Conservation (phyloP, 2,113 vertebrate genomes). For the Parus major region DNA sequence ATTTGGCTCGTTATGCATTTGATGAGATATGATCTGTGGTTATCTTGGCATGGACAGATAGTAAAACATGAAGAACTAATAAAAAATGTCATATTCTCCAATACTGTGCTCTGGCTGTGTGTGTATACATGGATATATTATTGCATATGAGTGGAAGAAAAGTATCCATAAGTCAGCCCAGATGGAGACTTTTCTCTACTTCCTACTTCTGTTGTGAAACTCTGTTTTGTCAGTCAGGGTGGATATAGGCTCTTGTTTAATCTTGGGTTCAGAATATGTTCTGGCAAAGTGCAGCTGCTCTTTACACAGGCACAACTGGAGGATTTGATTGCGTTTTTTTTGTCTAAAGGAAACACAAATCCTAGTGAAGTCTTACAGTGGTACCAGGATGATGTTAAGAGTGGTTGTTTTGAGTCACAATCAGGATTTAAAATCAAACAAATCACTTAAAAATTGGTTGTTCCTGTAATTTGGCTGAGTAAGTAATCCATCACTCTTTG, state of each 20-base stretch:
- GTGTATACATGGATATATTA: background rate
- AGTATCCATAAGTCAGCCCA: background rate
- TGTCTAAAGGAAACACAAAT: background rate
- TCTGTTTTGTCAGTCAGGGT: background rate
- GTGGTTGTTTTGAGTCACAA: background rate
- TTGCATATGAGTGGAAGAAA: fast-evolving
- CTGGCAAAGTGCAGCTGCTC: background rate
- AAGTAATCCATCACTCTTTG: background rate
- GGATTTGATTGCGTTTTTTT: fast-evolving
- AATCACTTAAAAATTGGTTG: background rate
- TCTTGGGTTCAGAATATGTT: background rate
- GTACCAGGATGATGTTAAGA: background rate
- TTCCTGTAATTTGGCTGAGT: background rate
- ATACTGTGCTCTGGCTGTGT: background rate
- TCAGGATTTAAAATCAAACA: background rate
- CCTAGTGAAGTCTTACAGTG: background rate
- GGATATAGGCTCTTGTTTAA: background rate
- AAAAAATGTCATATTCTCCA: background rate
- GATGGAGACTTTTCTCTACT: background rate
- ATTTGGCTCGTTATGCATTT: background rate
- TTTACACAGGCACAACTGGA: background rate
- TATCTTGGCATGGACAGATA: background rate
- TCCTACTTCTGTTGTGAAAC: background rate
- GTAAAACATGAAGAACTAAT: slow-evolving; percentile 6
- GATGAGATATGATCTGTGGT: background rate